Evolutionary conservation across 1,140 invertebrate species (phyloP), one percentile per base, ranked within the genome.

Genomic region (Drosophila novamexicana): DNA sequence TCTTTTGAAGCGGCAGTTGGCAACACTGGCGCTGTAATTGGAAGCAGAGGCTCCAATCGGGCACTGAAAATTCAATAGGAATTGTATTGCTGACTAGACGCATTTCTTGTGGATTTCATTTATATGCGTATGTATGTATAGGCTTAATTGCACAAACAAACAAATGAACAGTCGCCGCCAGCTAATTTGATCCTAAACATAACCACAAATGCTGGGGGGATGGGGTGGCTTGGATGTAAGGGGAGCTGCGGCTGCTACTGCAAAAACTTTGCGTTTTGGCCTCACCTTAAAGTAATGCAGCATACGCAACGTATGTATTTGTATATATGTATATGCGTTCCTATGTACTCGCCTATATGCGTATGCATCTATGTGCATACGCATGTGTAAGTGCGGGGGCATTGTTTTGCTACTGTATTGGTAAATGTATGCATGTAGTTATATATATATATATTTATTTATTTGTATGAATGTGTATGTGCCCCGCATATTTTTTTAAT

Each of bases 171-270:
- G 50, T 69, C 65, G 65, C 57, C 50, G 42, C 49, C 71, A 74
- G 65, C 71, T 74, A 74, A 74, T 74, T 69, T 74, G 71, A 74
- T 74, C 71, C 66, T 74, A 74, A 73, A 74, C 71, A 74, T 74
- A 74, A 74, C 71, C 71, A 74, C 71, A 74, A 74, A 59, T 14
- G 44, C 10, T 16, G 10, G 18, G 9, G 47, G n/a, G 14, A 16
- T 4, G 6, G 29, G 29, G 18, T 12, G 0, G 9, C 1, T 45
- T 7, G 61, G 12, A 2, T 18, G 6, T 16, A 34, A 16, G 49
- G 47, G 34, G 10, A 58, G 47, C 45, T 53, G 63, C 8, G 59
- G 34, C 67, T 29, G 53, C 69, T 50, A 57, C 37, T 65, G 69
- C 54, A 68, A 68, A 73, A 67, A 68, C 64, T 61, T 68, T 73